Evolutionary conservation across 2,888 invertebrate genomes (phyloP).

Genomic region (Yponomeuta evonymella): DNA sequence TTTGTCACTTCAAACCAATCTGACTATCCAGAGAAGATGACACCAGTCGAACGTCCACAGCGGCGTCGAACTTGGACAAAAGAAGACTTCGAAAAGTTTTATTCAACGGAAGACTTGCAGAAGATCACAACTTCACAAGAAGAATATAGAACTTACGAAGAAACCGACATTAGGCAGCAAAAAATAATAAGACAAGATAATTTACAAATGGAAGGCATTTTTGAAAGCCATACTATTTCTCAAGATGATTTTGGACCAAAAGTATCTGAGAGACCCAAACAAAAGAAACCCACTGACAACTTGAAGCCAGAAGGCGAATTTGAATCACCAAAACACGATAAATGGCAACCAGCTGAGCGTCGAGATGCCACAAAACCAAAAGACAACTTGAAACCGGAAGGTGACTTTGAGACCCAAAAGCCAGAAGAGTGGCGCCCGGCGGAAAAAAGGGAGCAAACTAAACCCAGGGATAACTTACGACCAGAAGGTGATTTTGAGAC

Average conservation of each 20-base stretch:
- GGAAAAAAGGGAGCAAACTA: slow-evolving; percentile 36
- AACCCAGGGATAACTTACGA: slow-evolving; percentile 56
- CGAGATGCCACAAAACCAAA: slow-evolving; percentile 58
- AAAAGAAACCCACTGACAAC: slow-evolving; percentile 41
- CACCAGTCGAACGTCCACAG: slow-evolving; percentile 74
- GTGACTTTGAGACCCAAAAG: slow-evolving; percentile 60
- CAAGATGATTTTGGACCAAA: slow-evolving; percentile 54
- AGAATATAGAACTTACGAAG: slow-evolving; percentile 78
- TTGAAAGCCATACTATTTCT: slow-evolving; percentile 63
- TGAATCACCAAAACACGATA: slow-evolving; percentile 37
- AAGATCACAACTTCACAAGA: slow-evolving; percentile 80
- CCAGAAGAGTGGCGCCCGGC: slow-evolving; percentile 37
- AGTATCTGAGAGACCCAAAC: slow-evolving; percentile 48
- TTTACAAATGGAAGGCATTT: slow-evolving; percentile 67
- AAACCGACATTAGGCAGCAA: slow-evolving; percentile 67
- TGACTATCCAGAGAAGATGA: slow-evolving; percentile 78
- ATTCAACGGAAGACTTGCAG: slow-evolving; percentile 73
- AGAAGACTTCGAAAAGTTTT: slow-evolving; percentile 83
- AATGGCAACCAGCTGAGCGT: slow-evolving; percentile 46
- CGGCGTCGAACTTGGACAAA: slow-evolving; percentile 83
- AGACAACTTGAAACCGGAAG: slow-evolving; percentile 75
- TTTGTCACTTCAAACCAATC: slow-evolving; percentile 80
- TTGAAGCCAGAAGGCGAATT: slow-evolving; percentile 56
- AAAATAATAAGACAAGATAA: slow-evolving; percentile 66
- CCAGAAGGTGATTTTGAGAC: slow-evolving; percentile 55